These are phyloP conservation scores for Vesta saturnalis DNA, from an alignment of 2,888 invertebrate species.

Conservation along the genomic window DNA sequence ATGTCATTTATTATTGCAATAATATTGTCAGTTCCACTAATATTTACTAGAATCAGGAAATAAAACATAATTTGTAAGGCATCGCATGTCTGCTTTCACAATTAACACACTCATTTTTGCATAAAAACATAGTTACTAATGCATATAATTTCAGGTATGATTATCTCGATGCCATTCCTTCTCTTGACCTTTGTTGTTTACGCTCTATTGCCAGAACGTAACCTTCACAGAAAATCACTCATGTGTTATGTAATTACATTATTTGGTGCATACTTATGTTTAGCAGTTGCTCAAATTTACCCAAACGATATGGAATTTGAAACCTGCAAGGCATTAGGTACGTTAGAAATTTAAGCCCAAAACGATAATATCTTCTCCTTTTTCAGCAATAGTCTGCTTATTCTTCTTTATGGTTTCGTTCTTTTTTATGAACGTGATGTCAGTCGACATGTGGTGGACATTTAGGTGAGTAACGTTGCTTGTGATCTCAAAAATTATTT, in stretches of 20 bases:
- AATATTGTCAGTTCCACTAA: too few species aligned
- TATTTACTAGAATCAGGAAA: too few species aligned
- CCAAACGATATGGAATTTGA: conserved; percentile 2
- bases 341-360: neutral
- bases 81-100: too few species aligned
- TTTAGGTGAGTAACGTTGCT: conserved; percentile 5
- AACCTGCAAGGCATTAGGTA: conserved; percentile 10
- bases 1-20: too few species aligned
- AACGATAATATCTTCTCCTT: too few species aligned
- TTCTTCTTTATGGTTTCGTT: conserved; percentile 18
- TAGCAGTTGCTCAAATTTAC: conserved; percentile 54
- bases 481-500: neutral
- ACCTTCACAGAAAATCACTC: conserved; percentile 79
- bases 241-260: conserved; percentile 79
- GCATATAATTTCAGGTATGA: conserved; percentile 67
- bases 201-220: conserved; percentile 75
- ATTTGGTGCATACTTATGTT: conserved; percentile 69
- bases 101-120: too few species aligned
- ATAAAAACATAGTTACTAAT: too few species aligned
- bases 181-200: conserved; percentile 78
- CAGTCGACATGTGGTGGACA: conserved; percentile 18
- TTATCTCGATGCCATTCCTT: conserved; percentile 79
- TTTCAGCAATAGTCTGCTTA: conserved; percentile 3
- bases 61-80: too few species aligned
- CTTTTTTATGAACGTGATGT: conserved; percentile 13